phyloP scores from a whole-genome alignment of 2,797 vertebrate species.

The Eleutherodactylus coqui region DNA sequence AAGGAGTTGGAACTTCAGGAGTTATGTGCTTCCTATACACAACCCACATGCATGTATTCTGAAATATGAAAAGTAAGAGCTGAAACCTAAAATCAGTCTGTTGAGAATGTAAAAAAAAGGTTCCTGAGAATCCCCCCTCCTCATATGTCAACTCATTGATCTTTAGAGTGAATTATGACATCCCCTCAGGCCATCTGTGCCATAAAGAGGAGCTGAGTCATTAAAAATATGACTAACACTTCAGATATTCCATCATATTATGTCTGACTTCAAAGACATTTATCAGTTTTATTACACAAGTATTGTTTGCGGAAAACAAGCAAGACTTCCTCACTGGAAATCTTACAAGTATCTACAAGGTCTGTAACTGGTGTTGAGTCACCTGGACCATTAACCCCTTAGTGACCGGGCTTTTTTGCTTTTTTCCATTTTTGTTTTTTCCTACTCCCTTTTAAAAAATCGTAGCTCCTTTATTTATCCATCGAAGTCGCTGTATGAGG shows the following conservation, averaged over 20 bases:
- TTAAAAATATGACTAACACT: conserved; percentile 12
- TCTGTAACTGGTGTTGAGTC: not conserved
- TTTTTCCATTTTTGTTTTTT: no score
- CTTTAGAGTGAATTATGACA: not conserved
- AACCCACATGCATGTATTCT: no score
- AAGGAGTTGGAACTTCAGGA: no score
- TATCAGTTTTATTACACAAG: conserved; percentile 3
- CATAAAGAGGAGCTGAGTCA: not conserved
- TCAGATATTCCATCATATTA: not conserved
- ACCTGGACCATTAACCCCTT: not conserved
- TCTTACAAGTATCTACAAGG: conserved; percentile 10
- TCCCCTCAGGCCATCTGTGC: not conserved
- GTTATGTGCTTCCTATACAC: no score
- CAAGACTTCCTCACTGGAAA: not conserved
- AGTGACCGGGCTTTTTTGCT: no score
- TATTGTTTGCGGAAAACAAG: not conserved
- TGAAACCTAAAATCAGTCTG: not conserved
- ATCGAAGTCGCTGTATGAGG: no score
- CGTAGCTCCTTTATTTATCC: no score
- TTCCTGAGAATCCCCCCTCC: not conserved
- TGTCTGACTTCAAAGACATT: not conserved
- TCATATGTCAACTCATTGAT: not conserved
- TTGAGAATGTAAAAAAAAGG: not conserved
- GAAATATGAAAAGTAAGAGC: not conserved
- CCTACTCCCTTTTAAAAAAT: no score